Evolutionary conservation across 2,113 vertebrate species (phyloP).

Genomic region (Martes martes): DNA sequence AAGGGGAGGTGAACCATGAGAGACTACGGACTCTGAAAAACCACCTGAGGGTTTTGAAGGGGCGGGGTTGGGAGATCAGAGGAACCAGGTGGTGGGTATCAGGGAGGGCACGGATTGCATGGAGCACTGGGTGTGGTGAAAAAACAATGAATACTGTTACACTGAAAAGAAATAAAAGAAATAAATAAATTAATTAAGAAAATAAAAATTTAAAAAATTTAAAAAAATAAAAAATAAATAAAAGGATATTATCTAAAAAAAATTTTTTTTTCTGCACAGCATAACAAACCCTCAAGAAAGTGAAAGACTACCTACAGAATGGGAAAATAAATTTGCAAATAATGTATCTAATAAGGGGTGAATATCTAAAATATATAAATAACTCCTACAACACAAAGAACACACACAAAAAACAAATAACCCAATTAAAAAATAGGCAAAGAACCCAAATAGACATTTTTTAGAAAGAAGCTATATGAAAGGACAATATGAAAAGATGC

Average conservation of each 20-base stretch:
- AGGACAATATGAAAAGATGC: background rate
- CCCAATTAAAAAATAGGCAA: background rate
- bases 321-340: background rate
- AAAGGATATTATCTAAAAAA: no score
- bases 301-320: background rate
- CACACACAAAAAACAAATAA: background rate
- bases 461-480: background rate
- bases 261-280: background rate
- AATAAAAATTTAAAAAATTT: background rate
- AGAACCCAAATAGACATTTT: background rate
- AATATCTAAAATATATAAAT: background rate
- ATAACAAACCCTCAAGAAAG: background rate
- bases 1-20: no score
- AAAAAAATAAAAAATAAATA: background rate
- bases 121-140: no score
- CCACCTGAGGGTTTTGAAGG: no score
- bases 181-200: no score
- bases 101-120: no score
- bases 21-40: no score
- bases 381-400: background rate
- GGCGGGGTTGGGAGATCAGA: no score
- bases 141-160: no score
- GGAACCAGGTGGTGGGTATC: no score
- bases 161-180: no score
- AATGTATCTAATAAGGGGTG: background rate